Percentiles rank a stretch among this genome's conserved stretches.
Evolutionary conservation across 1,140 invertebrate species (phyloP).

Genomic region (Penaeus indicus): DNA sequence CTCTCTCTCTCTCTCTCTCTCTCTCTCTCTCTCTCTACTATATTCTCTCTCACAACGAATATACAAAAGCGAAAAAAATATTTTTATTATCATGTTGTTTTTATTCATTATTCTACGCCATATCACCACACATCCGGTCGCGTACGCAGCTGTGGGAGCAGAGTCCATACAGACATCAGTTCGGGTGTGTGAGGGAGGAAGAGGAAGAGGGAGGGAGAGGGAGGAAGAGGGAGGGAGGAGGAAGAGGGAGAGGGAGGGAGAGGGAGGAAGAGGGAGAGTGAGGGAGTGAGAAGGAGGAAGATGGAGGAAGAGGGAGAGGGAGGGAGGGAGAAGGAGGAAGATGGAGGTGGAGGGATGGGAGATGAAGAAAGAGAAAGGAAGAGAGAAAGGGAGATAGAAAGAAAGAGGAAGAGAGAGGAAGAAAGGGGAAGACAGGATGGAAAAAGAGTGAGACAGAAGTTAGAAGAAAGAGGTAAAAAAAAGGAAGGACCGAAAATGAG

Average conservation of each 20-base stretch:
- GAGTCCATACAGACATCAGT: too few species aligned
- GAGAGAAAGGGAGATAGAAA: too few species aligned
- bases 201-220: background rate
- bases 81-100: too few species aligned
- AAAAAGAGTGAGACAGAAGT: background rate
- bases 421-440: background rate
- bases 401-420: background rate
- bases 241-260: background rate
- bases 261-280: background rate
- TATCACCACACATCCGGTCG: too few species aligned
- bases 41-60: too few species aligned
- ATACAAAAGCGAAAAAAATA: too few species aligned
- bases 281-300: background rate
- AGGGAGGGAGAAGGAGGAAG: background rate
- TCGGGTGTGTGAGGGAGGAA: background rate
- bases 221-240: background rate
- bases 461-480: background rate
- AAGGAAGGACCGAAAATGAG: background rate
- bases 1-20: too few species aligned
- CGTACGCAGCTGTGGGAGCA: too few species aligned
- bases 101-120: too few species aligned
- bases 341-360: too few species aligned
- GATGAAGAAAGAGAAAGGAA: too few species aligned
- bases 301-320: background rate
- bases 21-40: too few species aligned